These are phyloP conservation scores for Zaprionus inermis DNA, from an alignment of 1,140 invertebrate genomes.

Conservation along the genomic window DNA sequence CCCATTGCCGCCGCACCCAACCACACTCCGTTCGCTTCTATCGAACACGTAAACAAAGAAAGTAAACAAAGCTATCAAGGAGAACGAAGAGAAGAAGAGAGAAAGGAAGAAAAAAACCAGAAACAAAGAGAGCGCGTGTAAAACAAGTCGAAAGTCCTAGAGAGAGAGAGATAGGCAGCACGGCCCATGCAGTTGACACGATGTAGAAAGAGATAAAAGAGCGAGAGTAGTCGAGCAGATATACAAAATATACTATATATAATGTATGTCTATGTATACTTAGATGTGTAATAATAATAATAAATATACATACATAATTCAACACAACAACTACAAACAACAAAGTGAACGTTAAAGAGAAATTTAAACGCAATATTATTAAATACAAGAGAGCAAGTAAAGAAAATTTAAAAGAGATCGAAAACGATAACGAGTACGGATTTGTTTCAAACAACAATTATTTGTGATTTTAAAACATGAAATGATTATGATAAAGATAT, in stretches of 20 bases:
- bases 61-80: neutral
- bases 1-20: neutral
- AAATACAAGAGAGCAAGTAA: constrained; percentile 20
- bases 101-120: neutral
- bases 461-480: constrained; percentile 80
- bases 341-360: constrained; percentile 27
- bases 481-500: constrained; percentile 60
- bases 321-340: constrained; percentile 26
- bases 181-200: constrained; percentile 10
- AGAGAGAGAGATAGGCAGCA: neutral
- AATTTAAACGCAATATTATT: constrained; percentile 12
- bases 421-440: constrained; percentile 43
- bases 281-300: constrained; percentile 33
- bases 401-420: constrained; percentile 47
- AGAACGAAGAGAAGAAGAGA: neutral
- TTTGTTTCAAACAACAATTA: constrained; percentile 81
- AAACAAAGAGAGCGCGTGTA: neutral
- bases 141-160: neutral
- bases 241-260: constrained; percentile 22
- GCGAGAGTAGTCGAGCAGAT: constrained; percentile 3
- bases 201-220: constrained; percentile 30
- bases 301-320: constrained; percentile 27
- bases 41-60: neutral
- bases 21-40: neutral
- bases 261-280: constrained; percentile 20